phyloP scores from a whole-genome alignment of 2,797 vertebrate genomes.

The Zalophus californianus region DNA sequence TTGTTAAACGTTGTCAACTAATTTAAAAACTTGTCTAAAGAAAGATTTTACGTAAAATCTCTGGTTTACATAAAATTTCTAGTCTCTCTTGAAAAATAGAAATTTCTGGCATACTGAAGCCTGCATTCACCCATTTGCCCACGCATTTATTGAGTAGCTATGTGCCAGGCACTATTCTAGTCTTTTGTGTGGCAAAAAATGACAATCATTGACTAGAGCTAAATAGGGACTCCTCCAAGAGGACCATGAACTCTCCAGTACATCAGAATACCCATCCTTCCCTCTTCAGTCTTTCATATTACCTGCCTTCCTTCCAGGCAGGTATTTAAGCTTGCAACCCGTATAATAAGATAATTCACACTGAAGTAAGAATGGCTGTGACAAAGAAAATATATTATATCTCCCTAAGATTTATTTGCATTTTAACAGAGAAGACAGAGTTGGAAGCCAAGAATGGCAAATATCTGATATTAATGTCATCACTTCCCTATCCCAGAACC shows the following conservation, averaged over 20 bases:
- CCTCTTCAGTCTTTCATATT: neutral
- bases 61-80: conserved; percentile 23
- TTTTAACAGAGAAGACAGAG: conserved; percentile 43
- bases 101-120: neutral
- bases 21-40: conserved; percentile 20
- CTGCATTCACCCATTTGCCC: neutral
- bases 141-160: neutral
- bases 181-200: conserved; percentile 11
- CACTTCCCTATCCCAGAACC: neutral
- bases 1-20: conserved; percentile 34
- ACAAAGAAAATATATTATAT: neutral
- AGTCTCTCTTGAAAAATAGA: conserved; percentile 21
- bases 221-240: neutral
- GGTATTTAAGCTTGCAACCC: neutral
- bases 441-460: conserved; percentile 7
- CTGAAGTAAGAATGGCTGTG: neutral
- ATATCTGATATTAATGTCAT: conserved; percentile 1
- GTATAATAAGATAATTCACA: conserved; percentile 41
- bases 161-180: neutral
- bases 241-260: neutral
- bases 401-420: neutral
- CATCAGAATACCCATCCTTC: neutral
- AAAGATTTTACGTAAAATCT: conserved; percentile 13
- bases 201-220: neutral
- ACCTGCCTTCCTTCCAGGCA: neutral